Base-by-base conservation (phyloP, 2,113 vertebrate species). In the Chauna torquata region DNA sequence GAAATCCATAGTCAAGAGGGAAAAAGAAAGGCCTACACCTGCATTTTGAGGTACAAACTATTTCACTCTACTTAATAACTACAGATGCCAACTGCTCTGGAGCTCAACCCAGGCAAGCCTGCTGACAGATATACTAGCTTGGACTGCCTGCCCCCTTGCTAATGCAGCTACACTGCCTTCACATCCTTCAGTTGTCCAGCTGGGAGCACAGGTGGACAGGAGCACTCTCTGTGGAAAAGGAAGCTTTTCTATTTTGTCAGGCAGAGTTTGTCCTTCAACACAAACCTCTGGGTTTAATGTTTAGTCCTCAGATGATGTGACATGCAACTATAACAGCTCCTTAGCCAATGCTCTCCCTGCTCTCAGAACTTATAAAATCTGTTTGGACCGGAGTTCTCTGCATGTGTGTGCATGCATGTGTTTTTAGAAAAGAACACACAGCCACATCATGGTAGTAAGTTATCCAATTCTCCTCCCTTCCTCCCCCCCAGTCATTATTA, bases 331-430 rank as follows among this genome's bases (percentile, higher is more conserved):
- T 3, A 34, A 30, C 10, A 88, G 70, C 19, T 64, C 22, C 18
- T 15, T 50, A 68, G 47, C 15, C 57, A 40, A 9, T 1, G 0
- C 6, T 25, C 9, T 74, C 16, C n/a, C 9, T 14, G 13, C 9
- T 64, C 13, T 14, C n/a, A 58, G 23, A 28, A 58, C 27, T 44
- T 44, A 11, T 0, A 54, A 58, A 19, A 61, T 19, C 17, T 18
- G 14, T n/a, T 70, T 13, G 30, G 27, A 62, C 38, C 15, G 8
- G 12, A 80, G 82, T 74, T 72, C 32, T 62, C 49, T 65, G 28
- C 38, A 54, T 40, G 14, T 3, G 10, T 34, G 3, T 11, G 3
- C 25, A 18, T 36, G 9, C 13, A 34, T 0, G 0, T 59, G 58
- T 82, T 90, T 25, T 42, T 42, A 65, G 27, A 65, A 70, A 75